Conservation (phyloP, 2,888 invertebrate genomes). For the Acronicta alni region DNA sequence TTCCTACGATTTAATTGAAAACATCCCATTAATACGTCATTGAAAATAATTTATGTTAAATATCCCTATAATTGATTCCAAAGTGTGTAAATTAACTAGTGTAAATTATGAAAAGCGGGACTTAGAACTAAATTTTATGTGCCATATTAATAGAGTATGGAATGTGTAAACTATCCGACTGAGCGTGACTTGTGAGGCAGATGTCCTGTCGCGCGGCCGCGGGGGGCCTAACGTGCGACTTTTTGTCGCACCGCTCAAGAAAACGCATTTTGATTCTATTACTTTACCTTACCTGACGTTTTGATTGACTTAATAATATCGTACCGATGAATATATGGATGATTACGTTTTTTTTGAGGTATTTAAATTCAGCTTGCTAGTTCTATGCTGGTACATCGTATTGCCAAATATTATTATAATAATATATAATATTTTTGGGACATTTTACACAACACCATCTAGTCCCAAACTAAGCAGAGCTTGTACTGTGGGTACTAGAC, state of each 20-base stretch:
- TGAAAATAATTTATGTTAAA: conserved; percentile 24
- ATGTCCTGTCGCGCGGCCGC: conserved; percentile 65
- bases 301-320: conserved; percentile 52
- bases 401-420: too few species aligned
- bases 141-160: conserved; percentile 58
- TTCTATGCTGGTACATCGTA: too few species aligned
- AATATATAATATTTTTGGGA: too few species aligned
- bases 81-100: conserved; percentile 43
- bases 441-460: too few species aligned
- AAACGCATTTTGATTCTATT: conserved; percentile 57
- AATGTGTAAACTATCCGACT: conserved; percentile 58
- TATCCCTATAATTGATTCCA: conserved; percentile 50
- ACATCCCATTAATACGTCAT: conserved; percentile 20
- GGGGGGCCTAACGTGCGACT: conserved; percentile 73
- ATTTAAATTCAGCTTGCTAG: too few species aligned
- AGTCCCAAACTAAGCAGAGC: too few species aligned
- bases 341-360: conserved; percentile 36
- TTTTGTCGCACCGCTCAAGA: conserved; percentile 67
- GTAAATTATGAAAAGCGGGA: conserved; percentile 47
- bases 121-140: conserved; percentile 56
- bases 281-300: conserved; percentile 48
- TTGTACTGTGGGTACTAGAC: too few species aligned
- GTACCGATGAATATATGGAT: conserved; percentile 43
- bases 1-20: conserved; percentile 1
- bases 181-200: conserved; percentile 52